These are phyloP conservation scores for Sphenodon punctatus DNA, from an alignment of 2,797 vertebrate species.

Conservation along the genomic window DNA sequence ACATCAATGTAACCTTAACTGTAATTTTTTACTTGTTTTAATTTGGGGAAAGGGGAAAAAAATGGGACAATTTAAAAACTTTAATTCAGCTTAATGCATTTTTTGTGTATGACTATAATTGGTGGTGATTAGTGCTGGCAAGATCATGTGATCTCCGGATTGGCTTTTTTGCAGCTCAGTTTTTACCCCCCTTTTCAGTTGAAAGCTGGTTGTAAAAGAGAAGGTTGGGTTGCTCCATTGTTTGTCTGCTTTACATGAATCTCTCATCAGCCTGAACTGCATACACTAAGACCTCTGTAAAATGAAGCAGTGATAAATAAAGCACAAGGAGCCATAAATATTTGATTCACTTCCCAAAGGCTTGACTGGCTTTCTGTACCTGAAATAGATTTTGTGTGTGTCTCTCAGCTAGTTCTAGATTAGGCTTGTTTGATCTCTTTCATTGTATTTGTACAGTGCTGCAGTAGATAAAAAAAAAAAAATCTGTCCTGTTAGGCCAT, in stretches of 20 bases:
- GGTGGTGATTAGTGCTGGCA: too few species aligned
- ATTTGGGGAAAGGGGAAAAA: too few species aligned
- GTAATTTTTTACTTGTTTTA: too few species aligned
- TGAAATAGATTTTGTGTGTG: slow-evolving; percentile 19
- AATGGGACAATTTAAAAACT: too few species aligned
- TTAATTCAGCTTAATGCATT: too few species aligned
- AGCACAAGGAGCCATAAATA: slow-evolving; percentile 63
- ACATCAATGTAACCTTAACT: too few species aligned
- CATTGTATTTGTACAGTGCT: not conserved
- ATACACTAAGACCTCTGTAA: slow-evolving; percentile 30
- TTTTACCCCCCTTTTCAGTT: too few species aligned
- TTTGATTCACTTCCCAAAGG: slow-evolving; percentile 60
- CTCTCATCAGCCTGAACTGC: not conserved
- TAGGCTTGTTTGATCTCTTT: not conserved
- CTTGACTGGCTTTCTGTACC: slow-evolving; percentile 38
- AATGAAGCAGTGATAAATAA: slow-evolving; percentile 58
- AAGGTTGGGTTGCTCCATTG: not conserved
- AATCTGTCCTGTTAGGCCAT: too few species aligned
- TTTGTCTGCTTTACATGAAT: not conserved
- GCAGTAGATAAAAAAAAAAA: not conserved
- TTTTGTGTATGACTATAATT: too few species aligned
- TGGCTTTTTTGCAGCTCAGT: too few species aligned
- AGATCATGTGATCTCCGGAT: too few species aligned
- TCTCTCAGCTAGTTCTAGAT: not conserved
- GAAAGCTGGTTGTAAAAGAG: too few species aligned